Evolutionary conservation across 2,113 vertebrate genomes (phyloP).

Genomic region (Dromiciops gliroides): DNA sequence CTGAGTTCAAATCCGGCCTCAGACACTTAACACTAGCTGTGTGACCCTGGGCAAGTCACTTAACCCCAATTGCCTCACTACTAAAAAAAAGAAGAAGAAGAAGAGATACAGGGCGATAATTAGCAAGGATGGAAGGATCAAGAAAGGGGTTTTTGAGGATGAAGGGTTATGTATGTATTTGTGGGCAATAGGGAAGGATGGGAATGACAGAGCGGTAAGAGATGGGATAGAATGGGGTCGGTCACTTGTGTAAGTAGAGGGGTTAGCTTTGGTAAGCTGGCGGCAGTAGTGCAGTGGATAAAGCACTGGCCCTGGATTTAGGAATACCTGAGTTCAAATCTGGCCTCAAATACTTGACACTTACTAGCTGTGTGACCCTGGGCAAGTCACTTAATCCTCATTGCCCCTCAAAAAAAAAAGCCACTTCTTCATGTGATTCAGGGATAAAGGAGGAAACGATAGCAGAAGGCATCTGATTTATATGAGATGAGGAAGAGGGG

Average conservation of each 20-base stretch:
- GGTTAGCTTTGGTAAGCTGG: neutral
- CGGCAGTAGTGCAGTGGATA: no score
- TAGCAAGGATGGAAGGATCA: neutral
- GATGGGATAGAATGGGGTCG: neutral
- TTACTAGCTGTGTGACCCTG: no score
- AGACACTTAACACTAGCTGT: no score
- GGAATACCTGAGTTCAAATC: no score
- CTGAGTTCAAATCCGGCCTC: no score
- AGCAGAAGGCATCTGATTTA: neutral
- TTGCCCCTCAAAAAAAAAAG: no score
- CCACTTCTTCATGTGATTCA: neutral
- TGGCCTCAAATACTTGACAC: no score
- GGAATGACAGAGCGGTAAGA: neutral
- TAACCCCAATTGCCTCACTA: no score
- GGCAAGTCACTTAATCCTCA: no score
- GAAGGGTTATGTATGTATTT: neutral
- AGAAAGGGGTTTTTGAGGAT: neutral
- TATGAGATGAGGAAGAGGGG: neutral
- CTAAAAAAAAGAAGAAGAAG: no score
- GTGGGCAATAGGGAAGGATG: neutral
- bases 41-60: no score
- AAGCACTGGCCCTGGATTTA: no score
- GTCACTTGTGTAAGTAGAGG: neutral
- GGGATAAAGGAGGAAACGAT: neutral
- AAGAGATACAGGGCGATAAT: neutral